Evolutionary conservation across 2,113 vertebrate species (phyloP).

Genomic region (Passer domesticus): DNA sequence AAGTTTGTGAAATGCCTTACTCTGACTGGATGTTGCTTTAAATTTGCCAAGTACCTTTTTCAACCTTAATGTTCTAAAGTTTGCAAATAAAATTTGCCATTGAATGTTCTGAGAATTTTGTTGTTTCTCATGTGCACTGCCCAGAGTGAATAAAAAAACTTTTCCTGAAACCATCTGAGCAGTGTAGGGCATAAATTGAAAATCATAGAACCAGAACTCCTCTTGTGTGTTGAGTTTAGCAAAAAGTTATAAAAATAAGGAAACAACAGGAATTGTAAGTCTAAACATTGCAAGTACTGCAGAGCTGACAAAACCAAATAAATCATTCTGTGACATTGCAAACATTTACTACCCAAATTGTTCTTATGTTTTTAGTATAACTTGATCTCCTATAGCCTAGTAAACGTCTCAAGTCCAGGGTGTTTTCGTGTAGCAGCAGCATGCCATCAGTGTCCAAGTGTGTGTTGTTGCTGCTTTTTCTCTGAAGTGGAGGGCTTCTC

Average conservation of each 20-base stretch:
- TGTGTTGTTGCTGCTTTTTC: neutral
- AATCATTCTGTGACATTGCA: neutral
- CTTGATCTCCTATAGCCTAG: neutral
- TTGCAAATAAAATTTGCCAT: neutral
- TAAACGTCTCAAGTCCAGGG: neutral
- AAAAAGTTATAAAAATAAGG: neutral
- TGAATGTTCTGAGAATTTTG: neutral
- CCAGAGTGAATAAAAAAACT: neutral
- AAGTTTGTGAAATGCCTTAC: neutral
- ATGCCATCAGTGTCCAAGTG: neutral
- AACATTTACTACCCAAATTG: fast-evolving
- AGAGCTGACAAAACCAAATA: neutral
- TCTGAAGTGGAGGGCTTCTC: fast-evolving
- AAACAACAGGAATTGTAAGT: neutral
- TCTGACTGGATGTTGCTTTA: neutral
- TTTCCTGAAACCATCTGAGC: fast-evolving
- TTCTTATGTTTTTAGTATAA: neutral
- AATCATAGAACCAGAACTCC: neutral
- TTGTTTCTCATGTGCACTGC: neutral
- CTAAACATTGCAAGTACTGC: neutral
- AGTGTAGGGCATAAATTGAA: neutral
- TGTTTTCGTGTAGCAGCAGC: neutral
- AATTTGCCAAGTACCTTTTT: neutral
- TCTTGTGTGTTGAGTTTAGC: neutral
- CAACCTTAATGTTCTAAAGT: neutral